Evolutionary conservation across 1,140 invertebrate genomes (phyloP).

Genomic region (Heliconius melpomene): DNA sequence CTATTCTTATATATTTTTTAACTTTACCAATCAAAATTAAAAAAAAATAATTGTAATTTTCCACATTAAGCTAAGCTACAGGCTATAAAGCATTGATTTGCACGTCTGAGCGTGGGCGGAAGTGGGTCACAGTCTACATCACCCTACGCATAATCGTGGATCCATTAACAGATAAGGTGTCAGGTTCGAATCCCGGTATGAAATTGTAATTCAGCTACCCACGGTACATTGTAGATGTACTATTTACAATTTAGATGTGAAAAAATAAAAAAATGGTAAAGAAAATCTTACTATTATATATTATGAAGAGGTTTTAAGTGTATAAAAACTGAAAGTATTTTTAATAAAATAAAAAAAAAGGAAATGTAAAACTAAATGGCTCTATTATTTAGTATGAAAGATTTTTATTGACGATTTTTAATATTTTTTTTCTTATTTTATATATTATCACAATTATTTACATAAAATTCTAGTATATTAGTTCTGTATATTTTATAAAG

Average conservation of each 20-base stretch:
- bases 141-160: slow-evolving; percentile 34
- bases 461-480: neutral
- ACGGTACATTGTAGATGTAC: neutral
- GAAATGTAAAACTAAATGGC: no score
- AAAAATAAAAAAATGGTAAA: no score
- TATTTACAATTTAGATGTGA: no score
- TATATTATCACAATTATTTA: neutral
- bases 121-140: slow-evolving; percentile 28
- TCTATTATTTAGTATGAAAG: no score
- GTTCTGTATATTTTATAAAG: neutral
- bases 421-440: neutral
- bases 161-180: slow-evolving; percentile 29
- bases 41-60: neutral
- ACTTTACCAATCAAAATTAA: neutral
- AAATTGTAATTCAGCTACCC: neutral
- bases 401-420: neutral
- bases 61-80: neutral
- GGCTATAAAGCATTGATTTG: slow-evolving; percentile 21
- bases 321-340: no score
- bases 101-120: slow-evolving; percentile 27
- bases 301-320: no score
- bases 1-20: neutral
- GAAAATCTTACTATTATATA: no score
- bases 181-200: slow-evolving; percentile 21
- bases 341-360: no score